Evolutionary conservation across 2,797 vertebrate genomes (phyloP).

Genomic region (Chaunax sp.): DNA sequence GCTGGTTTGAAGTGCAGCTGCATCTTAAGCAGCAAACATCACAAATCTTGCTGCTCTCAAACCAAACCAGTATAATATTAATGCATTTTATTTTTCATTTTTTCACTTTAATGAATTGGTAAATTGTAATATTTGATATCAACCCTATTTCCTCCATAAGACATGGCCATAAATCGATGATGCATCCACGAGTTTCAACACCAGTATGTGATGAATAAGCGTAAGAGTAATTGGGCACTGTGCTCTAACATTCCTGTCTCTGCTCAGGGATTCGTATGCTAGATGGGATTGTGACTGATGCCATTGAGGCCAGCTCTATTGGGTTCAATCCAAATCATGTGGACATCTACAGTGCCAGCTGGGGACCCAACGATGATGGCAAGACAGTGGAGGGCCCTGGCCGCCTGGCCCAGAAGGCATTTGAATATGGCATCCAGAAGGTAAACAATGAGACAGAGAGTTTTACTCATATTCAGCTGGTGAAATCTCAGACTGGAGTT

Average conservation of each 20-base stretch:
- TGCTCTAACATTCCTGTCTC: conserved; percentile 1
- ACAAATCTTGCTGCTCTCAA: neutral
- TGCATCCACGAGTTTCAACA: neutral
- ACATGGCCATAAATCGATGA: neutral
- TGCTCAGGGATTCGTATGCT: conserved; percentile 93
- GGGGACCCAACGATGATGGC: conserved; percentile 98
- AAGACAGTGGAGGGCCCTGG: conserved; percentile 98
- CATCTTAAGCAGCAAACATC: conserved; percentile 6
- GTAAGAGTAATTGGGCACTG: neutral
- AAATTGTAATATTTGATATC: neutral
- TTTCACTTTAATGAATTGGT: neutral
- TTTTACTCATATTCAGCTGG: conserved; percentile 12
- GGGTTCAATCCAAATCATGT: conserved; percentile 96
- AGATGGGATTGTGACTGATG: conserved; percentile 97
- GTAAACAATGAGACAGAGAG: conserved; percentile 67
- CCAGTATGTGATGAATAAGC: neutral
- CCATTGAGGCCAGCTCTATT: conserved; percentile 98
- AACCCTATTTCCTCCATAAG: neutral
- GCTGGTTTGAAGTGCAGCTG: conserved; percentile 16
- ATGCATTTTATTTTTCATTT: neutral
- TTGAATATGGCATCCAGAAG: conserved; percentile 96
- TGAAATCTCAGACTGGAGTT: conserved; percentile 21
- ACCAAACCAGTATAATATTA: neutral
- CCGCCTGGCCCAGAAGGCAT: conserved; percentile 95
- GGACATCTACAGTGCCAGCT: conserved; percentile 98